Base-by-base conservation (phyloP, 53 echinoderm and acorn worm genomes). In the Crossaster papposus region DNA sequence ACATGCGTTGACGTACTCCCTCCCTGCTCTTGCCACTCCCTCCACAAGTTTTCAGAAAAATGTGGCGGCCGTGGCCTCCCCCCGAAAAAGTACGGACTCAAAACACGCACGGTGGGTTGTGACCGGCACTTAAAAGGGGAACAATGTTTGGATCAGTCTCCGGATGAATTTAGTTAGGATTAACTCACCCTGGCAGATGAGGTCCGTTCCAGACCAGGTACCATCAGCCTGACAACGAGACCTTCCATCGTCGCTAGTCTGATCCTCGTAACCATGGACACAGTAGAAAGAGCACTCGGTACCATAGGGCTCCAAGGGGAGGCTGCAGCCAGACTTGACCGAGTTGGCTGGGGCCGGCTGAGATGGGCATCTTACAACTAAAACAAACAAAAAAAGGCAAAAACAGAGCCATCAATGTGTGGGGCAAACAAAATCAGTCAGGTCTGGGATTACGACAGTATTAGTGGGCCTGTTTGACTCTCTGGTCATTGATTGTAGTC, bases 231-330 rank as follows among this genome's bases (percentile, higher is more conserved):
- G 89, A 70, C 95, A 95, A 7, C 65, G 54, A 18, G 85, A 85
- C 54, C 73, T 35, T 72, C 85, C 85, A 54, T 44, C 54, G 28
- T 85, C 85, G 1, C 88, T 89, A 5, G 92, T 89, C 33, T 78
- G 51, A 22, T 80, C 81, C 58, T 83, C 91, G 77, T 83, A 93
- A 2, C 95, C 95, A 71, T 95, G 83, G 15, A 85, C 88, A 52
- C 95, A 95, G 63, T 88, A 88, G 85, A 95, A 95, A n/a, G 95
- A 91, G 30, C 95, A 95, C 54, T 89, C 81, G 33, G 92, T 93
- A 6, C 93, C 95, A 17, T 92, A 95, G 20, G 92, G 80, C 30
- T 90, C 92, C 0, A 83, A 70, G 8, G 81, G 81, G 11, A 85
- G 83, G 38, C 70, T 76, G 26, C 95, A 94, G 15, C 89, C 92